Evolutionary conservation across 53 echinoderm and acorn worm species (phyloP), one percentile per base, ranked within the genome.

Genomic region (Henricia sp.): DNA sequence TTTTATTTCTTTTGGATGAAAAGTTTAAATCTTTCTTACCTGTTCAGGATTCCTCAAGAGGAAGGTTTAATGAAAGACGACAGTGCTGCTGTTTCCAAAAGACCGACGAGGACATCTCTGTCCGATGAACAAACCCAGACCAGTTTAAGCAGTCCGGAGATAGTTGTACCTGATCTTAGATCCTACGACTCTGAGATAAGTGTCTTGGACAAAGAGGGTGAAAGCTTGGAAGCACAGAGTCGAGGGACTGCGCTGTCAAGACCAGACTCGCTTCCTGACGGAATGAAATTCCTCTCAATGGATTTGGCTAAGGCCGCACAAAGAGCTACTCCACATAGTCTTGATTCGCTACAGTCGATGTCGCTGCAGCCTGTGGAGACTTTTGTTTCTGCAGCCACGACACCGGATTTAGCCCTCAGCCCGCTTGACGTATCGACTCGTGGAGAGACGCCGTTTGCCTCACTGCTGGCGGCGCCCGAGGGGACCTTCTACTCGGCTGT

Each of bases 401-500:
- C 86, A 6, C 86, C 86, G 41, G 86, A 73, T 34, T 28, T 80
- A 23, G 46, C 62, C 12, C 80, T 80, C 3, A 76, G 86, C 33
- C 66, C 76, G n/a, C 37, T 73, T 0, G 76, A 59, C 28, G 38
- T 86, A 42, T 86, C 86, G 0, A 64, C 76, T 10, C 74, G 74
- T 14, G 76, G 86, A n/a, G 86, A 86, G 68, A 86, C 86, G 1
- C 86, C 86, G 17, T 86, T 86, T 76, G 75, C 86, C 5, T 86
- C 86, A 4, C 64, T 86, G 29, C 53, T 86, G 43, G 20, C 86
- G 4, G 64, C 80, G 13, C 80, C 44, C 0, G 80, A 80, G 34
- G 76, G 76, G 1, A 76, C 52, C 26, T 70, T 70, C 24, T 59
- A 70, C 57, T 70, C 70, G 16, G 86, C 73, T 21, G 86, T 86